Conservation (phyloP, 2,113 vertebrate species). For the Scomber japonicus region DNA sequence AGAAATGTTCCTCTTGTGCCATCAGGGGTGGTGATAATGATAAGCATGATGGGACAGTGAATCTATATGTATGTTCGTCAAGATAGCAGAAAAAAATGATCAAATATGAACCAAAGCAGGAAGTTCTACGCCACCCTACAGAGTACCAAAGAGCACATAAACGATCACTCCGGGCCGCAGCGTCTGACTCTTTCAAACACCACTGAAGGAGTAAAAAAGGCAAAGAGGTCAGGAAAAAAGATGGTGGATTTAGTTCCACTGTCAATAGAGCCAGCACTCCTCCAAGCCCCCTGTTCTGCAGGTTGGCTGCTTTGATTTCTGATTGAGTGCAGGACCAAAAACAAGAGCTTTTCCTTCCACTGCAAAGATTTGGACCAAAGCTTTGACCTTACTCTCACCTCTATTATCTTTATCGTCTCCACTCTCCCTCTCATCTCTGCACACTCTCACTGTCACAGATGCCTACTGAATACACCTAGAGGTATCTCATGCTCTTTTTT, state of each 20-base stretch:
- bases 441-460: slow-evolving; percentile 60
- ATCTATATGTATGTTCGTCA: neutral
- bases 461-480: slow-evolving; percentile 60
- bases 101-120: neutral
- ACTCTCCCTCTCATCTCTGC: slow-evolving; percentile 73
- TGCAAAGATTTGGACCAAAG: slow-evolving; percentile 56
- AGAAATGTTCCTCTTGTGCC: slow-evolving; percentile 2
- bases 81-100: neutral
- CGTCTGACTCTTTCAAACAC: slow-evolving; percentile 47
- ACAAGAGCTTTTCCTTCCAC: slow-evolving; percentile 73
- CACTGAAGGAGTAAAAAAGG: slow-evolving; percentile 41
- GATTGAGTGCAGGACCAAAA: slow-evolving; percentile 74
- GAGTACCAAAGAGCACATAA: slow-evolving; percentile 38
- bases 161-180: slow-evolving; percentile 20
- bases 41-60: neutral
- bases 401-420: slow-evolving; percentile 76
- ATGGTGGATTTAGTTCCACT: slow-evolving; percentile 56
- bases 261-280: slow-evolving; percentile 68
- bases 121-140: neutral
- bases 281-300: slow-evolving; percentile 47
- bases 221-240: slow-evolving; percentile 41
- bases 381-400: slow-evolving; percentile 79
- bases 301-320: slow-evolving; percentile 70
- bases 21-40: neutral
- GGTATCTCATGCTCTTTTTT: slow-evolving; percentile 38